Base-by-base conservation (phyloP, 2,113 vertebrate genomes). In the Solea senegalensis region DNA sequence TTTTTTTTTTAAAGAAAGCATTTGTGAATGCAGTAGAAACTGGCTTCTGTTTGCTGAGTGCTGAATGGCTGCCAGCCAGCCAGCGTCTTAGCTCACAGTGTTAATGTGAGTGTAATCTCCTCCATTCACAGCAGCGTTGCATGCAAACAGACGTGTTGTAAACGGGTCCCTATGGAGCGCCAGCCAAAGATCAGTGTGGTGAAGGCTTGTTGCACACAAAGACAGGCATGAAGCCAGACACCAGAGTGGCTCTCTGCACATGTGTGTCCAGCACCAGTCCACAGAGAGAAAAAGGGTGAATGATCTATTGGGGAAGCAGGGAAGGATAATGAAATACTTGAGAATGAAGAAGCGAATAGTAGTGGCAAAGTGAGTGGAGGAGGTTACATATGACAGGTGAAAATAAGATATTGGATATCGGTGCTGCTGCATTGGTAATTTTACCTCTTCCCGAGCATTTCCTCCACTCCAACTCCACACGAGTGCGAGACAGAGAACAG, bases 41-140 rank as follows among this genome's bases (percentile, higher is more conserved):
- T n/a, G 34, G n/a, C 45, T 21, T 56, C 58, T 70, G 62, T 62
- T 69, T 10, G n/a, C 61, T 56, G 16, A 78, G 65, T 52, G 67
- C 55, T 82, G 65, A 86, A 53, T 34, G 39, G 65, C 68, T 64
- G 44, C 74, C 72, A 75, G 58, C 57, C 64, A 59, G 44, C 48
- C 66, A 70, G 49, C 56, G 84, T 74, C 78, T 86, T 52, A 65
- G 65, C 65, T 80, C 5, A 7, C 72, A 9, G 70, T 83, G 72
- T 65, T 84, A 85, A 85, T 79, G 78, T 69, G 74, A 86, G 84
- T 28, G 74, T 89, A 84, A 86, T 87, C 84, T 77, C 51, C 68
- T 74, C 70, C 54, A 73, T 75, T 81, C 81, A 87, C 67, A 51
- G 71, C 54, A 49, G 67, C 39, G 48, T 62, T 64, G 49, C 78